phyloP scores from a whole-genome alignment of 2,113 vertebrate species.

The Forbesichthys agassizii region DNA sequence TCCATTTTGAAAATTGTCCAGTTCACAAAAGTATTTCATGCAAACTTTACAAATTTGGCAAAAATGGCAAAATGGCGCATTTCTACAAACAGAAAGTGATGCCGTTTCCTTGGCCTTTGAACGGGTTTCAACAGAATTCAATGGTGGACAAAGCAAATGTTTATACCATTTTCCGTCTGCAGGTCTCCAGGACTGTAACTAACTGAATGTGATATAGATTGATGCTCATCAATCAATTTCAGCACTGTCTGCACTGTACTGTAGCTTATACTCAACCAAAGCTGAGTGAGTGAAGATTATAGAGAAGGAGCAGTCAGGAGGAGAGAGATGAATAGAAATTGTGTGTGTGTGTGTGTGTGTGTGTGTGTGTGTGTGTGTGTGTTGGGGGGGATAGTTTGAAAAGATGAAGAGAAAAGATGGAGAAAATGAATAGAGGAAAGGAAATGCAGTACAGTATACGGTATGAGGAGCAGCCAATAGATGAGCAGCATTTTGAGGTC shows the following conservation, averaged over 20 bases:
- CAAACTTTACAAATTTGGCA: too few relatives aligned
- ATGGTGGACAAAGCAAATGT: not conserved
- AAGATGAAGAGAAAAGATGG: slow-evolving; percentile 1
- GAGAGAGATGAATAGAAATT: not conserved
- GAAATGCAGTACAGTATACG: not conserved
- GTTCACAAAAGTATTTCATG: too few relatives aligned
- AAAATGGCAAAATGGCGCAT: too few relatives aligned
- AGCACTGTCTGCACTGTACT: slow-evolving; percentile 16
- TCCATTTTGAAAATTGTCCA: too few relatives aligned
- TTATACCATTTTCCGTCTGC: too few relatives aligned
- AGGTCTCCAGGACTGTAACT: not conserved
- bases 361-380: not conserved
- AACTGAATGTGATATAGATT: slow-evolving; percentile 13
- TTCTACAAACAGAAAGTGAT: too few relatives aligned
- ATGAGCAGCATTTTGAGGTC: slow-evolving; percentile 38
- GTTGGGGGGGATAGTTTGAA: not conserved
- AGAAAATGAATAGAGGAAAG: slow-evolving; percentile 1
- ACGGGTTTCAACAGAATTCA: not conserved
- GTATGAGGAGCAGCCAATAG: slow-evolving; percentile 22
- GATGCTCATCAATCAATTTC: slow-evolving; percentile 16
- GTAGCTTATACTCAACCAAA: slow-evolving; percentile 19
- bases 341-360: not conserved
- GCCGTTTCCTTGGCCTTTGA: too few relatives aligned
- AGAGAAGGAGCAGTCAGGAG: slow-evolving; percentile 18
- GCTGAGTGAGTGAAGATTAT: slow-evolving; percentile 22